These are phyloP conservation scores for Xenopus borealis DNA, from an alignment of 2,113 vertebrate species.

Conservation along the genomic window DNA sequence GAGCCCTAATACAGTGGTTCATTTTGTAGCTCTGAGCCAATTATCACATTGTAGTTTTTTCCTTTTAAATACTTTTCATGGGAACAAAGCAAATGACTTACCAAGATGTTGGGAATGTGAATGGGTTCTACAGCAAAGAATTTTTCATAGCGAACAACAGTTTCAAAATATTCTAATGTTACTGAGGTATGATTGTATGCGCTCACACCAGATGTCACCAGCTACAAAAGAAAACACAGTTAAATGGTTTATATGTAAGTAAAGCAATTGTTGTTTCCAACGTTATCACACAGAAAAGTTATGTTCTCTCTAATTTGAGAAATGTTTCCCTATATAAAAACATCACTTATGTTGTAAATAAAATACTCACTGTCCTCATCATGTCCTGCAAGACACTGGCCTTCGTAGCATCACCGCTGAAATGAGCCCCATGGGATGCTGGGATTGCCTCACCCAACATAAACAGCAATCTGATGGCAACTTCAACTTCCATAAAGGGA, in stretches of 20 bases:
- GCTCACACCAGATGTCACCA: conserved; percentile 90
- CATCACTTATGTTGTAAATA: neutral
- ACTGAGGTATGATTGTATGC: conserved; percentile 91
- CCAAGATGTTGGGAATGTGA: conserved; percentile 90
- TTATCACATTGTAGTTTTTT: too few relatives aligned
- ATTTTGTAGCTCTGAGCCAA: too few relatives aligned
- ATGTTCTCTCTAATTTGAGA: too few relatives aligned
- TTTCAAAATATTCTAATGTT: conserved; percentile 94
- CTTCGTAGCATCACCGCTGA: conserved; percentile 89
- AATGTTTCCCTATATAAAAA: too few relatives aligned
- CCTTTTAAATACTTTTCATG: too few relatives aligned
- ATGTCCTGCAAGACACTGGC: conserved; percentile 91
- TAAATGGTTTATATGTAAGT: neutral
- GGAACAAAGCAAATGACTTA: conserved; percentile 58
- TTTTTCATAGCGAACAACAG: conserved; percentile 93
- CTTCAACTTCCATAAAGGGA: conserved; percentile 93
- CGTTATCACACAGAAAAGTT: too few relatives aligned
- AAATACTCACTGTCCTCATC: conserved; percentile 87
- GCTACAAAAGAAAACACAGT: conserved; percentile 60
- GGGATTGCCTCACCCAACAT: conserved; percentile 97
- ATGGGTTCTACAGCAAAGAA: conserved; percentile 94
- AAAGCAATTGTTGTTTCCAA: too few relatives aligned
- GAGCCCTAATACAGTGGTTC: too few relatives aligned
- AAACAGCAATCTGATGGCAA: conserved; percentile 89
- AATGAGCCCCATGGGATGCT: conserved; percentile 90